A percentile compares a stretch with the other conserved stretches of the same genome.
phyloP scores from a whole-genome alignment of 2,113 vertebrate genomes.

The Oreochromis spilurus region DNA sequence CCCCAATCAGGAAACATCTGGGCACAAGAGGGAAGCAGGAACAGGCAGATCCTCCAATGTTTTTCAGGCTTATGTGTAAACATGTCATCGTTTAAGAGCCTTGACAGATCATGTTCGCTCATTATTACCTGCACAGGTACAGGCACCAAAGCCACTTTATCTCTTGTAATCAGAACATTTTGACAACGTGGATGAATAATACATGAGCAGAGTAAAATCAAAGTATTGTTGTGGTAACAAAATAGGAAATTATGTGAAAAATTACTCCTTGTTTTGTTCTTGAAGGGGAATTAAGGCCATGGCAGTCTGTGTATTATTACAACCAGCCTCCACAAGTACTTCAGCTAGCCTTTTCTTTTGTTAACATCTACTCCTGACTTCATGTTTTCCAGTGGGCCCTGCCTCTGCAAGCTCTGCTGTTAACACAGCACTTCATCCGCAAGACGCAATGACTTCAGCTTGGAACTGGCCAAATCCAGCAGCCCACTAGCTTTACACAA shows the following conservation, averaged over 20 bases:
- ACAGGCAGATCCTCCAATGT: constrained; percentile 6
- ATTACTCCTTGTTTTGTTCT: neutral
- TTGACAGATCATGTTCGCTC: neutral
- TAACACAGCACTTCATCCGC: constrained; percentile 32
- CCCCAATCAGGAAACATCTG: constrained; percentile 72
- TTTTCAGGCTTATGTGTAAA: constrained; percentile 23
- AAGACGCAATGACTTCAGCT: constrained; percentile 45
- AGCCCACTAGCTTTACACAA: constrained; percentile 17
- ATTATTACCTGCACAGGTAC: neutral
- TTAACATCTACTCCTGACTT: constrained; percentile 72
- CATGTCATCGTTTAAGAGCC: constrained; percentile 18
- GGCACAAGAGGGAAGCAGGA: constrained; percentile 49
- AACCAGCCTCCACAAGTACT: constrained; percentile 26
- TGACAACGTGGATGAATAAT: neutral
- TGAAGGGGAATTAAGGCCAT: constrained; percentile 17
- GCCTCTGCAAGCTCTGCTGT: constrained; percentile 44
- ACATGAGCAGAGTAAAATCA: neutral
- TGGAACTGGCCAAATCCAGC: constrained; percentile 19
- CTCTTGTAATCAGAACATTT: neutral
- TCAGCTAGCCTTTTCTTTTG: constrained; percentile 47
- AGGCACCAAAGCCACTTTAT: neutral
- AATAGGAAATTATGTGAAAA: neutral
- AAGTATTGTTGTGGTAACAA: neutral
- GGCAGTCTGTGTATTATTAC: constrained; percentile 44
- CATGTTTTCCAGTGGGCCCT: constrained; percentile 73